Evolutionary conservation across 1,140 invertebrate species (phyloP).

Genomic region (Scaptomyza hsui): DNA sequence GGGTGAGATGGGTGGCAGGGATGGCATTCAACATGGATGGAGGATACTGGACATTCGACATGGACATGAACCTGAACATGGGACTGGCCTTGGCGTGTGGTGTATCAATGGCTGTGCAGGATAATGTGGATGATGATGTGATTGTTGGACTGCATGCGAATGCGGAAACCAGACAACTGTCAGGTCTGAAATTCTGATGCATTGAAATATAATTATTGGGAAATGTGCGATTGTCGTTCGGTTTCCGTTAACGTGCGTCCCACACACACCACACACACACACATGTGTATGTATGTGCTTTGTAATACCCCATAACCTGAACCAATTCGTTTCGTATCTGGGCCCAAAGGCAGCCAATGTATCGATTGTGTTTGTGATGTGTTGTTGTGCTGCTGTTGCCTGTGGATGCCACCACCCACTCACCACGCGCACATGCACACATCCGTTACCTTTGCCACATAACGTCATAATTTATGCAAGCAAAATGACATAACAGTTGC

Average conservation of each 20-base stretch:
- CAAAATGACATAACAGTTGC: conserved; percentile 54
- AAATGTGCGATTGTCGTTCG: conserved; percentile 81
- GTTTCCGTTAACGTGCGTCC: conserved; percentile 73
- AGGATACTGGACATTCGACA: conserved; percentile 45
- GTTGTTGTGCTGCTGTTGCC: conserved; percentile 16
- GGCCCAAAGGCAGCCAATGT: conserved; percentile 16
- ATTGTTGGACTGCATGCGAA: conserved; percentile 22
- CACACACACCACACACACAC: neutral
- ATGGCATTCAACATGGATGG: neutral
- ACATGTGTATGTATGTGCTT: conserved; percentile 12
- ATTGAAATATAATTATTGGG: conserved; percentile 83
- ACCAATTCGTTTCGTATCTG: neutral
- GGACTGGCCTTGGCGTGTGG: neutral
- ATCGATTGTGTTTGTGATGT: conserved; percentile 41
- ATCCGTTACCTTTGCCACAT: conserved; percentile 46
- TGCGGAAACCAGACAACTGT: conserved; percentile 76
- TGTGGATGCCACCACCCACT: neutral
- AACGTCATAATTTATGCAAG: conserved; percentile 55
- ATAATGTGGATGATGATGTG: conserved; percentile 29
- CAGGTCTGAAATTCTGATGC: conserved; percentile 77
- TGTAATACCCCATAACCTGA: neutral
- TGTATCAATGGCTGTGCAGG: neutral
- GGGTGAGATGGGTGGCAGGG: conserved; percentile 26
- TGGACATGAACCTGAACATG: neutral
- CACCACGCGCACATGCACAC: conserved; percentile 10